Percentiles rank a stretch among this genome's conserved stretches.
phyloP scores from a whole-genome alignment of 2,888 invertebrate genomes.

The Plagiodera versicolora region DNA sequence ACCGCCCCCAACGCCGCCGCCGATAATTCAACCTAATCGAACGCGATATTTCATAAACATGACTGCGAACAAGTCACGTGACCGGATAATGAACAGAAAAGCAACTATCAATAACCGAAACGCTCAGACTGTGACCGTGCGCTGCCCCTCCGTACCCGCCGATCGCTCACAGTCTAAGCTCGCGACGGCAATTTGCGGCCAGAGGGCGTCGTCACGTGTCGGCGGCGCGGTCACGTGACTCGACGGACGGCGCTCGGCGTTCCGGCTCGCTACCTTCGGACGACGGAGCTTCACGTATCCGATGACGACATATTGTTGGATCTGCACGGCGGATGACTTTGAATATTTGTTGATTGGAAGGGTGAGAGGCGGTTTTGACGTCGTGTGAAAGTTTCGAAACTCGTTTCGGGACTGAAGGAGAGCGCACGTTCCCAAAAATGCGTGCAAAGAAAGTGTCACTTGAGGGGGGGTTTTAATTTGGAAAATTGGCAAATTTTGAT shows the following conservation, averaged over 20 bases:
- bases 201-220: constrained; percentile 56
- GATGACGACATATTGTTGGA: constrained; percentile 30
- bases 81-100: constrained; percentile 56
- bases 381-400: constrained; percentile 5
- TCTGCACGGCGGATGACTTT: constrained; percentile 39
- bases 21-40: constrained; percentile 53
- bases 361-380: not conserved
- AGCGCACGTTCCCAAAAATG: no score
- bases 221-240: constrained; percentile 49
- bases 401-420: not conserved
- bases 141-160: no score
- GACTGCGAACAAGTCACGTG: constrained; percentile 43
- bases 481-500: no score
- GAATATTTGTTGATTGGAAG: constrained; percentile 39
- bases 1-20: not conserved
- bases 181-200: constrained; percentile 53
- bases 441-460: no score
- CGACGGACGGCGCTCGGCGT: constrained; percentile 48
- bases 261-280: constrained; percentile 50
- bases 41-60: constrained; percentile 52
- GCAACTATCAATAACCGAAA: constrained; percentile 57
- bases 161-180: constrained; percentile 44
- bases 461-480: no score
- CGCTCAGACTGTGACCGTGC: constrained; percentile 42
- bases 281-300: not conserved